Conservation (phyloP, 1,140 invertebrate species). For the Coenobita brevimanus region DNA sequence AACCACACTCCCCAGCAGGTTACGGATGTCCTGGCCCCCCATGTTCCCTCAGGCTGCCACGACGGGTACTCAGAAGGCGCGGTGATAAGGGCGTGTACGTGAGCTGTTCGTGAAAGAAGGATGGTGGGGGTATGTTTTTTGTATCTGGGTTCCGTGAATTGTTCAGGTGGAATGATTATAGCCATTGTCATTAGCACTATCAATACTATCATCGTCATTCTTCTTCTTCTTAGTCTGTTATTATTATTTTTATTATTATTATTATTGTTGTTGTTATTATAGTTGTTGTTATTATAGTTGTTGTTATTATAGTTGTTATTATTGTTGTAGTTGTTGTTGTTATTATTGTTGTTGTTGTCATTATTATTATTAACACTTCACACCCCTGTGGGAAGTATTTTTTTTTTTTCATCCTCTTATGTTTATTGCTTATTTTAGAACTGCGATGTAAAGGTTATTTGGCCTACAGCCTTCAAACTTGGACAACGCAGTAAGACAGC, state of each 20-base stretch:
- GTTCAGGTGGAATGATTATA: background rate
- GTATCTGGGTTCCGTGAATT: too few relatives aligned
- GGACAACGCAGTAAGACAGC: too few relatives aligned
- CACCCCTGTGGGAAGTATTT: too few relatives aligned
- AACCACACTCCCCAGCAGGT: background rate
- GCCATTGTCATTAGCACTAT: background rate
- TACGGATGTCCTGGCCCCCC: constrained; percentile 10
- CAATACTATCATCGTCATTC: background rate
- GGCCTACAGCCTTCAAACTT: too few relatives aligned
- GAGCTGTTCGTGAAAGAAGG: too few relatives aligned
- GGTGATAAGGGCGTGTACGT: too few relatives aligned
- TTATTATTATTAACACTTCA: too few relatives aligned
- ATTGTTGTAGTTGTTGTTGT: background rate
- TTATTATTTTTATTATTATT: background rate
- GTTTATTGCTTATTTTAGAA: too few relatives aligned
- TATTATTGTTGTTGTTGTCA: background rate
- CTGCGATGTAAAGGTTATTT: too few relatives aligned
- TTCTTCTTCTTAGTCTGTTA: background rate
- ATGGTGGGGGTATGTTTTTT: too few relatives aligned
- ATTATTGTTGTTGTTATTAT: background rate
- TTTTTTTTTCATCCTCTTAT: too few relatives aligned
- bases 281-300: background rate
- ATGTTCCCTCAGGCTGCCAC: background rate
- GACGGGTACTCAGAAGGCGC: background rate
- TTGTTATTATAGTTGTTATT: background rate